These are phyloP conservation scores for Colossoma macropomum DNA, from an alignment of 2,113 vertebrate species.

Conservation along the genomic window DNA sequence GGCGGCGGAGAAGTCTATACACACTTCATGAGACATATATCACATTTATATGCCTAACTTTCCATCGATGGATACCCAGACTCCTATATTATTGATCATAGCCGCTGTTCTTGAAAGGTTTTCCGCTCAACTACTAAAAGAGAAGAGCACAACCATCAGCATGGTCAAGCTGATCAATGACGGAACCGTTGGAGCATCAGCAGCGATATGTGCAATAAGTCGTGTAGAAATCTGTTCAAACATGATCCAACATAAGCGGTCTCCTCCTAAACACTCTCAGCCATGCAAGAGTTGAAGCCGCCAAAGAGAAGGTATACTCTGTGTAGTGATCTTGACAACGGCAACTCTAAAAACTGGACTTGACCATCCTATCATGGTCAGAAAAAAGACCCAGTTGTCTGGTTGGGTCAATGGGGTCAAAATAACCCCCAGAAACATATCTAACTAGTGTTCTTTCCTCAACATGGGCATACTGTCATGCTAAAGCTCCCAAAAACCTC, in stretches of 20 bases:
- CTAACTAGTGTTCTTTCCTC: neutral
- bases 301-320: neutral
- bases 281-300: too few relatives aligned
- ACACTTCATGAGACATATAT: neutral
- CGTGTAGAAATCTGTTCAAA: neutral
- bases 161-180: neutral
- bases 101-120: constrained; percentile 2
- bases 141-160: neutral
- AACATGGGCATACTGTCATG: too few relatives aligned
- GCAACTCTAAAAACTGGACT: neutral
- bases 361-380: neutral
- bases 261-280: neutral
- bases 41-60: constrained; percentile 22
- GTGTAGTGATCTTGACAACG: neutral
- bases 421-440: neutral
- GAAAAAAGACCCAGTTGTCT: neutral
- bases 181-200: neutral
- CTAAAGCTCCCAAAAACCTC: neutral
- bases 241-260: neutral
- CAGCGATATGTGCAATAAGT: neutral
- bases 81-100: constrained; percentile 9
- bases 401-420: neutral
- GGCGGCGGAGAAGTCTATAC: neutral
- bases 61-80: neutral
- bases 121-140: neutral